Conservation (phyloP, 2,113 vertebrate species). For the Ondatra zibethicus region DNA sequence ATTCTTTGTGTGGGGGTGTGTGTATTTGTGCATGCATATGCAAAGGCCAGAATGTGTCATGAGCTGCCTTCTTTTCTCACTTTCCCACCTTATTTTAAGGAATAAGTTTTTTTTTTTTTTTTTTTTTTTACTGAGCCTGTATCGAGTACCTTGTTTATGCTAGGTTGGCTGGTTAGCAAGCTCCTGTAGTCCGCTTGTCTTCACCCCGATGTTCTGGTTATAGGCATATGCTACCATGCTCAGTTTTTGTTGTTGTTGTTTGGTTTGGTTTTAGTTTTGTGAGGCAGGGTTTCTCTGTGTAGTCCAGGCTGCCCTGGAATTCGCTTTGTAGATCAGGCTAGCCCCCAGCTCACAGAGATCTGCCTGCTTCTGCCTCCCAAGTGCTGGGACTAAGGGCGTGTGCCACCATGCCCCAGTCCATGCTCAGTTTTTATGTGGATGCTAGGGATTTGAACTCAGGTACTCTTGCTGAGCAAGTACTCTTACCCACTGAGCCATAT, state of each 20-base stretch:
- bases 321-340: not conserved
- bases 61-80: not conserved
- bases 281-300: not conserved
- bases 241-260: not conserved
- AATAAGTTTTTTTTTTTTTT: not conserved
- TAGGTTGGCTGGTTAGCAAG: not conserved
- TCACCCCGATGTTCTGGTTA: not conserved
- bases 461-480: not conserved
- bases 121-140: not conserved
- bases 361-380: not conserved
- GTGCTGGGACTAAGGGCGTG: not conserved
- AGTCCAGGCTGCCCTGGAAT: not conserved
- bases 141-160: not conserved
- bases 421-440: not conserved
- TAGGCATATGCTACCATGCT: not conserved
- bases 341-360: not conserved
- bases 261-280: not conserved
- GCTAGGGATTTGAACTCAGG: not conserved
- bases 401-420: not conserved
- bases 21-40: not conserved
- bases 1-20: not conserved
- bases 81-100: not conserved
- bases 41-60: not conserved
- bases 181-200: not conserved
- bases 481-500: not conserved